Evolutionary conservation across 37 sponge, comb jelly and placozoan species (phyloP), one percentile per base, ranked within the genome.

Genomic region (Chondrosia reniformis): DNA sequence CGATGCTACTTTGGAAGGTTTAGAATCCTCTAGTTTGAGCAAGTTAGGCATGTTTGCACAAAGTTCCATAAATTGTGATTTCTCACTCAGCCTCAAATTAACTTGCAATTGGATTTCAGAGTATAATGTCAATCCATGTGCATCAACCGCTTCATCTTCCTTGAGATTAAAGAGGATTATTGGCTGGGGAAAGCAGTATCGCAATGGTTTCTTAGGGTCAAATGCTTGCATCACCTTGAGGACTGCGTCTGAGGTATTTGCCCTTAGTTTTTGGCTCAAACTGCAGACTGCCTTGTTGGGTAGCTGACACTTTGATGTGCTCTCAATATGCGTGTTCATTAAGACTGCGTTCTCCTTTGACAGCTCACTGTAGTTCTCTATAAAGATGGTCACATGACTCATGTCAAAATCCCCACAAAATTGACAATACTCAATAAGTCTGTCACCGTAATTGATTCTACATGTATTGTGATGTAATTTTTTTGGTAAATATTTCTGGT

Each of bases 161-260:
- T 24, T 21, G 22, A 69, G 24, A 39, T 34, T 69, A 44, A 69
- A 69, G 44, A 69, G 21, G 41, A 69, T 69, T 8, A 69, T 69
- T 19, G 72, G 4, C 72, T 69, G 72, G 3, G 72, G 72, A 44
- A 69, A 69, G 72, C 72, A 69, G 41, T 34, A 69, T 25, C 72
- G 32, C 2, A 44, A 44, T 24, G 72, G 72, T 4, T 31, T 44
- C 31, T 34, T 69, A 3, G 72, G 10, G 43, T 36, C 24, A 0
- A 69, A 25, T 6, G 9, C 72, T 7, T 69, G 72, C 17, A 69
- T 44, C 24, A 69, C 72, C 43, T 69, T 69, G n/a, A 69, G 10
- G 22, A 69, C 72, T 40, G 72, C 72, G 24, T 69, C 72, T 3
- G 43, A 38, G 43, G 19, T 40, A 1, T 69, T 69, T 21, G n/a